These are phyloP conservation scores for Shinisaurus crocodilurus DNA, from an alignment of 2,113 vertebrate species.

Conservation along the genomic window DNA sequence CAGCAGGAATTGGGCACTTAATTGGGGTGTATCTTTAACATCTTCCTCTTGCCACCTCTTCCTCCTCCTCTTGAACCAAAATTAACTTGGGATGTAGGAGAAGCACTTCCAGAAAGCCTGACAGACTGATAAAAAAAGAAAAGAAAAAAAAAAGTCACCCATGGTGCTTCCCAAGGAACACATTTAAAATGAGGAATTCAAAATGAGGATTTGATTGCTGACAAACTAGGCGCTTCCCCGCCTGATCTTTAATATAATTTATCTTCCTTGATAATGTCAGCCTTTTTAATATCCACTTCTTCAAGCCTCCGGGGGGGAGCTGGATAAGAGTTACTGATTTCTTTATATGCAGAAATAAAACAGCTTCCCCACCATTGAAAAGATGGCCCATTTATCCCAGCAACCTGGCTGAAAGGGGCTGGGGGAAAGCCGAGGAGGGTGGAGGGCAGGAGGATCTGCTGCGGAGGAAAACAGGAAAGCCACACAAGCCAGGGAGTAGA, in stretches of 20 bases:
- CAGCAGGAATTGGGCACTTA: neutral
- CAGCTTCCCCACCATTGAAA: neutral
- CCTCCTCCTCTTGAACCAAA: neutral
- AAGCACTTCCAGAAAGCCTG: neutral
- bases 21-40: neutral
- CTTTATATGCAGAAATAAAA: neutral
- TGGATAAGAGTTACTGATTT: neutral
- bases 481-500: neutral
- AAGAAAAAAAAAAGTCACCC: neutral
- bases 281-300: constrained; percentile 26
- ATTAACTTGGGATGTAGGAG: fast-evolving
- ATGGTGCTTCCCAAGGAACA: fast-evolving
- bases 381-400: neutral
- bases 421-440: neutral
- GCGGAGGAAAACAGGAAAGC: neutral
- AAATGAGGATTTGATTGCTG: constrained; percentile 6
- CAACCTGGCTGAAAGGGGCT: neutral
- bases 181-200: neutral
- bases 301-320: neutral
- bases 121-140: neutral
- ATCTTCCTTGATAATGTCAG: neutral
- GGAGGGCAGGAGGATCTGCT: neutral
- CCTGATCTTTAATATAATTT: constrained; percentile 34
- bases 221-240: fast-evolving
- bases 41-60: neutral